These are phyloP conservation scores for Mercenaria mercenaria DNA, from an alignment of 1,140 invertebrate genomes.

Conservation along the genomic window DNA sequence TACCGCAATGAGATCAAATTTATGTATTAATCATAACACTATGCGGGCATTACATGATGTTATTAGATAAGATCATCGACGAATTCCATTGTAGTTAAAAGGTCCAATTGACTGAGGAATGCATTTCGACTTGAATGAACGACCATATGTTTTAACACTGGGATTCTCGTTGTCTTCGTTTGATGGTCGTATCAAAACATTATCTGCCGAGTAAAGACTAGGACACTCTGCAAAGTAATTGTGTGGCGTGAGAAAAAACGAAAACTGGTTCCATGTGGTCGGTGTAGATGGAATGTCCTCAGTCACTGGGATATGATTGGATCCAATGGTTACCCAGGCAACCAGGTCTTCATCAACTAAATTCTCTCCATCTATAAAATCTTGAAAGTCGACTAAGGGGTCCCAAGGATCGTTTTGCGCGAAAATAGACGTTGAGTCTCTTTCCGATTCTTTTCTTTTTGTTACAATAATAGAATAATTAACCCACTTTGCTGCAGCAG, in stretches of 20 bases:
- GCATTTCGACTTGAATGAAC: conserved; percentile 90
- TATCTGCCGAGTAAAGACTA: conserved; percentile 75
- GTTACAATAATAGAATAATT: conserved; percentile 81
- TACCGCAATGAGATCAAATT: too few relatives aligned
- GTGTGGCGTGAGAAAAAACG: conserved; percentile 78
- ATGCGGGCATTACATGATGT: too few relatives aligned
- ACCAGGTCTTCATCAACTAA: conserved; percentile 81
- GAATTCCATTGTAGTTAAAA: conserved; percentile 50
- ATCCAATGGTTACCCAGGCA: conserved; percentile 82
- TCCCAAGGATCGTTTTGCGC: conserved; percentile 80
- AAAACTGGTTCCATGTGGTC: conserved; percentile 76
- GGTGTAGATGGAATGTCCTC: conserved; percentile 82
- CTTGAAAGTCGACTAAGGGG: conserved; percentile 80
- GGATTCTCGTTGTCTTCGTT: conserved; percentile 21
- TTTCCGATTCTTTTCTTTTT: conserved; percentile 80
- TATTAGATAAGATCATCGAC: neutral
- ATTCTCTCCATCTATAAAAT: conserved; percentile 79
- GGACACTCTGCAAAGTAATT: conserved; percentile 83
- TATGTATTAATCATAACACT: too few relatives aligned
- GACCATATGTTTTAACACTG: conserved; percentile 87
- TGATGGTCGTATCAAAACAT: conserved; percentile 62
- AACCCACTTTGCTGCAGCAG: conserved; percentile 74
- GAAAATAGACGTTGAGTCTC: conserved; percentile 79
- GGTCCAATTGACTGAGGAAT: conserved; percentile 64
- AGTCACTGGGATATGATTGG: conserved; percentile 79